Conservation (phyloP, 1,140 invertebrate genomes). For the Oryzaephilus surinamensis region DNA sequence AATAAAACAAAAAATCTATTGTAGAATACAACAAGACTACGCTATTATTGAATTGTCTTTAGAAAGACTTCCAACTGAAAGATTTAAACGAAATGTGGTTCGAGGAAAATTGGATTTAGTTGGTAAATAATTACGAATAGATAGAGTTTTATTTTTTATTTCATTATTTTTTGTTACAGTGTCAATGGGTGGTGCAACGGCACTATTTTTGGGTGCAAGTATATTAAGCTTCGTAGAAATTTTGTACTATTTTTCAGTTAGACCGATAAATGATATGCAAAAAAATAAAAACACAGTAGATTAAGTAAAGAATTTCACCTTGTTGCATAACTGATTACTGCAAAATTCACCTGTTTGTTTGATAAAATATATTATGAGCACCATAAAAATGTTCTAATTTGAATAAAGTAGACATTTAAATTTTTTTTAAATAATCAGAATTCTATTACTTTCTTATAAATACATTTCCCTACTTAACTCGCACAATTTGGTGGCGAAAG, state of each 20-base stretch:
- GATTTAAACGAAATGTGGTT: slow-evolving; percentile 43
- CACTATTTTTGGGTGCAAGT: slow-evolving; percentile 42
- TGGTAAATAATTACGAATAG: slow-evolving; percentile 28
- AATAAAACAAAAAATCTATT: slow-evolving; percentile 4
- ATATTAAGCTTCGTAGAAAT: slow-evolving; percentile 42
- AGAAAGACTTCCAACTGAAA: slow-evolving; percentile 35
- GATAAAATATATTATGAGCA: too few relatives aligned
- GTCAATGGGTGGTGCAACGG: slow-evolving; percentile 40
- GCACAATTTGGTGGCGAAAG: too few relatives aligned
- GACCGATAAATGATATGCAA: slow-evolving; percentile 7
- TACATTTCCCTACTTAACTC: too few relatives aligned
- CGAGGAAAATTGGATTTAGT: slow-evolving; percentile 39
- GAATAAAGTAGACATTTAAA: too few relatives aligned
- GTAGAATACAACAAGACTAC: slow-evolving; percentile 23
- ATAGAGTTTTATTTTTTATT: slow-evolving; percentile 1
- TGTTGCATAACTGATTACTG: too few relatives aligned
- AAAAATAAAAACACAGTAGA: slow-evolving; percentile 5
- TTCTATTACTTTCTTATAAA: too few relatives aligned
- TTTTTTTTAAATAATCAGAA: too few relatives aligned
- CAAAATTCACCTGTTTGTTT: too few relatives aligned
- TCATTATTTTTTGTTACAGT: slow-evolving; percentile 29
- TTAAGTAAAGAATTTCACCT: too few relatives aligned
- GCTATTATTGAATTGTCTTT: slow-evolving; percentile 33
- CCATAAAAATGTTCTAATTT: too few relatives aligned
- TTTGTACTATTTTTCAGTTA: slow-evolving; percentile 36